A percentile compares a stretch with the other conserved stretches of the same genome.
phyloP scores from a whole-genome alignment of 2,797 vertebrate species.

The Pangasius mekongensis region DNA sequence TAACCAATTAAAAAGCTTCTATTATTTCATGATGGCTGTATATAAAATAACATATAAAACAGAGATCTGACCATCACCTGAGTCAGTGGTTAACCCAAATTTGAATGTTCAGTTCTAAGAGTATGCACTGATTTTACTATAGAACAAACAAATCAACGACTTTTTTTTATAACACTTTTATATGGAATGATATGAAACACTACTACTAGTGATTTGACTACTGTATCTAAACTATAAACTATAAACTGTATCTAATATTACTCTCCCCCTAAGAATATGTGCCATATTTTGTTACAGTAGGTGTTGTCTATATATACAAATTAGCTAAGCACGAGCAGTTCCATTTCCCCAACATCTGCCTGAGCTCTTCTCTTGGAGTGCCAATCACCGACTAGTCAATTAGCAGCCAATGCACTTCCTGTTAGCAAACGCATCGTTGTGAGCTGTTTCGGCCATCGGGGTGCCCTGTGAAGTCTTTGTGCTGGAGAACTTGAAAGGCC shows the following conservation, averaged over 20 bases:
- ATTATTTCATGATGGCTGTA: not conserved
- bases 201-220: not conserved
- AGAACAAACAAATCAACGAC: not conserved
- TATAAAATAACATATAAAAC: not conserved
- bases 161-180: slow-evolving; percentile 4
- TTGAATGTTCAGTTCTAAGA: slow-evolving; percentile 25
- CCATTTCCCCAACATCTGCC: slow-evolving; percentile 27
- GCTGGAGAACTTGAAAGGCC: slow-evolving; percentile 59
- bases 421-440: slow-evolving; percentile 72
- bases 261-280: not conserved
- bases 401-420: slow-evolving; percentile 66
- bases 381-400: slow-evolving; percentile 66
- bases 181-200: not conserved
- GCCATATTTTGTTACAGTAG: not conserved
- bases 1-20: not conserved
- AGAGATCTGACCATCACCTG: slow-evolving; percentile 16
- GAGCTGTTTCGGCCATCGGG: slow-evolving; percentile 67
- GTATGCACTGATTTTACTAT: slow-evolving; percentile 32
- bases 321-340: slow-evolving; percentile 14
- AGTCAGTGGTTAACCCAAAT: slow-evolving; percentile 16
- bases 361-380: slow-evolving; percentile 61
- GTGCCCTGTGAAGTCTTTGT: slow-evolving; percentile 59
- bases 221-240: not conserved
- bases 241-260: not conserved
- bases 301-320: not conserved